phyloP scores from a whole-genome alignment of 2,888 invertebrate species.

The Trichogramma evanescens region DNA sequence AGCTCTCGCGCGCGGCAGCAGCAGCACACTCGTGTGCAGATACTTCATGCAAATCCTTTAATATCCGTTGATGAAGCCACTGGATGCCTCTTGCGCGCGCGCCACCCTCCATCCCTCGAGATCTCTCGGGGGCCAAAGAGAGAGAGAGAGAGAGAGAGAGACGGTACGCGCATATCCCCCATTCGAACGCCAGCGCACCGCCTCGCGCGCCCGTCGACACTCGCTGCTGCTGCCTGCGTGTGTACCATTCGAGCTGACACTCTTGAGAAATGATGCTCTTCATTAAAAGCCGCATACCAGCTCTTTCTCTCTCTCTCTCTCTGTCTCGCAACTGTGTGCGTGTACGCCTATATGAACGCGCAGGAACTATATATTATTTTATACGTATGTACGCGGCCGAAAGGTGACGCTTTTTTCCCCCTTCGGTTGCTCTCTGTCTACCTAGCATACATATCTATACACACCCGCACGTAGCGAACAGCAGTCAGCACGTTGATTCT shows the following conservation, averaged over 20 bases:
- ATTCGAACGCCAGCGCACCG: too few species aligned
- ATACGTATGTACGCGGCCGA: slow-evolving; percentile 35
- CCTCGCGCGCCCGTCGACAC: too few species aligned
- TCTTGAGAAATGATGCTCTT: slow-evolving; percentile 45
- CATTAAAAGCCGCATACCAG: slow-evolving; percentile 20
- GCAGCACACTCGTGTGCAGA: slow-evolving; percentile 32
- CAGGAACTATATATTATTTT: slow-evolving; percentile 1
- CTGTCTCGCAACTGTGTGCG: neutral
- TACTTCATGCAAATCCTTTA: slow-evolving; percentile 47
- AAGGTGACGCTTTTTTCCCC: neutral
- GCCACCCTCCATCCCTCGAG: slow-evolving; percentile 3
- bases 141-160: too few species aligned
- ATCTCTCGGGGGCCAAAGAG: neutral
- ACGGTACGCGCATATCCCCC: too few species aligned
- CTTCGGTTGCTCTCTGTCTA: neutral
- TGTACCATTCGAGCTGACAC: slow-evolving; percentile 44
- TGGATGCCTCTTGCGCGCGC: slow-evolving; percentile 25
- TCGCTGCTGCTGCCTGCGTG: too few species aligned
- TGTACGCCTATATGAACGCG: slow-evolving; percentile 18
- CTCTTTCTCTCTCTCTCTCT: too few species aligned
- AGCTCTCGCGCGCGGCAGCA: too few species aligned
- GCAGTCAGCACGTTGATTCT: neutral
- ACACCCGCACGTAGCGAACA: neutral
- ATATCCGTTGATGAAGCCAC: slow-evolving; percentile 46
- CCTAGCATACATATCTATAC: neutral